Base-by-base conservation (phyloP, 2,797 vertebrate genomes). In the Lacerta agilis region DNA sequence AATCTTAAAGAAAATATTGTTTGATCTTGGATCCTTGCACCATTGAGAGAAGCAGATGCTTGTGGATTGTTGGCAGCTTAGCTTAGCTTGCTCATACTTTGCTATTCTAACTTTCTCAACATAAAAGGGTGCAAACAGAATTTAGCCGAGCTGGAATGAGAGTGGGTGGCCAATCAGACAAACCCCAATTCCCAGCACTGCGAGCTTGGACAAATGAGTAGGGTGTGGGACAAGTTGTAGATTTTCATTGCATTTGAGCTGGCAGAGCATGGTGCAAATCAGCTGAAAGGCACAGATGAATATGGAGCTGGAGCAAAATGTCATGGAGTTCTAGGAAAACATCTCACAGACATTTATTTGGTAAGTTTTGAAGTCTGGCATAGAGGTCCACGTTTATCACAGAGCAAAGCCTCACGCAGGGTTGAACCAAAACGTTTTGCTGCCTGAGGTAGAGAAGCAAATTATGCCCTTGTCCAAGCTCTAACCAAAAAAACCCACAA, bases 1-100 rank as follows among this genome's bases (percentile, higher is more conserved):
- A 86, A 93, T 45, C 45, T 80, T 67, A 86, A 92, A 87, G 83
- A 91, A 88, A 86, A 89, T 91, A 90, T 92, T 87, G 90, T 66
- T 93, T 94, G 92, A 66, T 83, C 90, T 89, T 88, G 72, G 91
- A 91, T 25, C 27, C 69, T 4, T 89, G 61, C 75, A 92, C 29
- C 88, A 93, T 92, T 83, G 49, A 73, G 33, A 86, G 77, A 45
- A 89, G 71, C 69, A 92, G 49, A 77, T 83, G 77, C 85, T 88
- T 66, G 61, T 83, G 66, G 45, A 76, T 91, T 88, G 87, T 81
- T 96, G 92, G 81, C 87, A 91, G 23, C 67, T 92, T 90, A 7
- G 79, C 5, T 90, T 84, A 71, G 1, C 79, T 93, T 92, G 78
- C 92, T 93, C 20, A 61, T 88, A 86, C 33, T 92, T 93, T 92